phyloP scores from a whole-genome alignment of 2,888 invertebrate genomes.

The Rhagium mordax region DNA sequence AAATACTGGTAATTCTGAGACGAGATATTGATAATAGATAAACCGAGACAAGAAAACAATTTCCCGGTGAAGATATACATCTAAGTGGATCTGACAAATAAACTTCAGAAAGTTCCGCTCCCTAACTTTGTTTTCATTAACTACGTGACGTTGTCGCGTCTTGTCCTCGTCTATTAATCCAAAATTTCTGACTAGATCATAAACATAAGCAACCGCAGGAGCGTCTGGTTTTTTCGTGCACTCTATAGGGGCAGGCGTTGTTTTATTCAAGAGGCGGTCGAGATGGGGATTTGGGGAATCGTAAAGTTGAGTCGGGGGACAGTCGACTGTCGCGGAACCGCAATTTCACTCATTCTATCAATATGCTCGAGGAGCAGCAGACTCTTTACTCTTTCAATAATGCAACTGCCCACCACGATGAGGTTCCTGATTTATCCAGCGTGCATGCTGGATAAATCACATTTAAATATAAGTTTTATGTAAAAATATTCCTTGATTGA shows the following conservation, averaged over 20 bases:
- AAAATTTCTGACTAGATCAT: neutral
- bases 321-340: slow-evolving; percentile 44
- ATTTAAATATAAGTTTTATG: no score
- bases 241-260: slow-evolving; percentile 40
- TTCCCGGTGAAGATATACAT: no score
- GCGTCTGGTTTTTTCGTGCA: neutral
- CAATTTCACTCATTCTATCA: slow-evolving; percentile 58
- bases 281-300: slow-evolving; percentile 62
- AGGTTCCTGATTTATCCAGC: neutral
- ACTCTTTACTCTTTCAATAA: slow-evolving; percentile 47
- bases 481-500: no score
- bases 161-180: neutral
- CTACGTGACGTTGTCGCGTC: neutral
- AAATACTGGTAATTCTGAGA: no score
- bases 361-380: slow-evolving; percentile 44
- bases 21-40: no score
- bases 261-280: slow-evolving; percentile 61
- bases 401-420: slow-evolving; percentile 34
- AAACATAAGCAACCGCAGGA: neutral
- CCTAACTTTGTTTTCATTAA: neutral
- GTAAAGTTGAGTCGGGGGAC: slow-evolving; percentile 60
- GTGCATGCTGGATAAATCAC: neutral
- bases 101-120: neutral
- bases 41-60: no score
- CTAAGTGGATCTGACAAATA: no score